Percentiles rank a stretch among this genome's conserved stretches.
Evolutionary conservation across 2,113 vertebrate genomes (phyloP).

Genomic region (Procapra przewalskii): DNA sequence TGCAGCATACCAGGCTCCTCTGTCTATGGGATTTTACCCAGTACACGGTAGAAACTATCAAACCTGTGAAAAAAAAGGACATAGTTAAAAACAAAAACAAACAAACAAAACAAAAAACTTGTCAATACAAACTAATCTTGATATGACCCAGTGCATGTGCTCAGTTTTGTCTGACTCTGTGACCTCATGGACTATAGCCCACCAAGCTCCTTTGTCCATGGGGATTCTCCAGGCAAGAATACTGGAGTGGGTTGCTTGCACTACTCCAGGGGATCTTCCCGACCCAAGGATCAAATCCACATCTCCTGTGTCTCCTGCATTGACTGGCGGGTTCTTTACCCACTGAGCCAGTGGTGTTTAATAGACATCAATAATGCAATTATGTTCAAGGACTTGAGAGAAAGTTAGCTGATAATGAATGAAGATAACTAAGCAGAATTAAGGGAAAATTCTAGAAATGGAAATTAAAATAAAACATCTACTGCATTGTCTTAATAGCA

Average conservation of each 20-base stretch:
- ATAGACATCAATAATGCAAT: not conserved
- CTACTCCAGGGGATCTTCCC: not conserved
- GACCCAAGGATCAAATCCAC: not conserved
- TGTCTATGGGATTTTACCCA: not conserved
- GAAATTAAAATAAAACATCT: not conserved
- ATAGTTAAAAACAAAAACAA: not conserved
- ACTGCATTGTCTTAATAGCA: not conserved
- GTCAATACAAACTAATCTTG: not conserved
- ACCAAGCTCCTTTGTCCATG: not conserved
- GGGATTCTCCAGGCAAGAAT: not conserved
- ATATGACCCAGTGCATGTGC: not conserved
- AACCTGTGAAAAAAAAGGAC: not conserved
- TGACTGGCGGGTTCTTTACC: fast-evolving
- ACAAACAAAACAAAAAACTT: not conserved
- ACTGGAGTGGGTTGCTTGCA: not conserved
- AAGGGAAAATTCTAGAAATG: not conserved
- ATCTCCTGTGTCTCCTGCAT: not conserved
- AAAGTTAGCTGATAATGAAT: not conserved
- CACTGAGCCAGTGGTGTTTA: not conserved
- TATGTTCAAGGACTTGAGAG: not conserved
- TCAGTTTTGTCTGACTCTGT: not conserved
- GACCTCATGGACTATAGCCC: not conserved
- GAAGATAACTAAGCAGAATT: not conserved
- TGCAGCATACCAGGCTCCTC: too few species aligned
- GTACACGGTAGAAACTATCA: not conserved